phyloP scores from a whole-genome alignment of 2,797 vertebrate genomes.

The Salarias fasciatus region DNA sequence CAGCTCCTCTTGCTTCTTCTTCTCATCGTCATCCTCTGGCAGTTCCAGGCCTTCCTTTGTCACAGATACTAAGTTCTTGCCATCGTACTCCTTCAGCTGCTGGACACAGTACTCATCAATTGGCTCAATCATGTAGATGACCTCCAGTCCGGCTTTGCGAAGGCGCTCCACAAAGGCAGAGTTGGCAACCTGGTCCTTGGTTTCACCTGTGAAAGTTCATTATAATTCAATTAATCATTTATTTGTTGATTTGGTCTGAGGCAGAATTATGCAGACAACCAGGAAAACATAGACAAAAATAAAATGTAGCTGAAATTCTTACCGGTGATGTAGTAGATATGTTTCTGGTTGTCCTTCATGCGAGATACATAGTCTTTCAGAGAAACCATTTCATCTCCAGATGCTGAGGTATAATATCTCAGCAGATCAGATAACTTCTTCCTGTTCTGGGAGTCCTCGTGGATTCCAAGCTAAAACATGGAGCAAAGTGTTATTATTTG shows the following conservation, averaged over 20 bases:
- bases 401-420: conserved; percentile 91
- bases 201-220: conserved; percentile 85
- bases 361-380: conserved; percentile 92
- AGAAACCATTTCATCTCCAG: conserved; percentile 93
- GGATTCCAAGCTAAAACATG: conserved; percentile 86
- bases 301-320: neutral
- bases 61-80: conserved; percentile 92
- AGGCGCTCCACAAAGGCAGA: conserved; percentile 96
- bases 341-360: conserved; percentile 96
- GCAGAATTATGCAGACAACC: neutral
- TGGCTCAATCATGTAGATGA: conserved; percentile 98
- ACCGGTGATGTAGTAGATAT: conserved; percentile 88
- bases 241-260: neutral
- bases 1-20: conserved; percentile 92
- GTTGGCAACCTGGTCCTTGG: conserved; percentile 97
- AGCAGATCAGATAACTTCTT: conserved; percentile 92
- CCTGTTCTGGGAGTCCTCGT: conserved; percentile 92
- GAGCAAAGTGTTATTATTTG: neutral
- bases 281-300: neutral
- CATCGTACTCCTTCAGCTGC: conserved; percentile 95
- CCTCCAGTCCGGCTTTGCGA: conserved; percentile 93
- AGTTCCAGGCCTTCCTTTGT: conserved; percentile 96
- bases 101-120: conserved; percentile 98
- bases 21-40: conserved; percentile 95
- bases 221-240: neutral